A percentile compares a stretch with the other conserved stretches of the same genome.
phyloP scores from a whole-genome alignment of 2,113 vertebrate species.

The Rhinoderma darwinii region DNA sequence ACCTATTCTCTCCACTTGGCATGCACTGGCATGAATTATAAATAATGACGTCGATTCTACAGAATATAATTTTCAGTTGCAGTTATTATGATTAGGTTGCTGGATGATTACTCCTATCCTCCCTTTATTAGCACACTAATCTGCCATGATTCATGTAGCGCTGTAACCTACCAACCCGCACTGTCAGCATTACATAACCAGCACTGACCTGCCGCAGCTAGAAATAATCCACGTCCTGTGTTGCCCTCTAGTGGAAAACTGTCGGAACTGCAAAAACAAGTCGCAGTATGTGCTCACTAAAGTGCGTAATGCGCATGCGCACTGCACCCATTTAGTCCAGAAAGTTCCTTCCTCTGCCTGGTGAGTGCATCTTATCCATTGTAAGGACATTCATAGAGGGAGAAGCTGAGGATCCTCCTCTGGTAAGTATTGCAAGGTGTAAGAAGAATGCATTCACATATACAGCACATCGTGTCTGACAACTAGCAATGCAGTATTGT shows the following conservation, averaged over 20 bases:
- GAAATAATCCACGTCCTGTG: neutral
- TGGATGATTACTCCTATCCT: neutral
- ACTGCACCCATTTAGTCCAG: neutral
- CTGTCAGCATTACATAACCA: neutral
- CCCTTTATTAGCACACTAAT: neutral
- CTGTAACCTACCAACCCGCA: neutral
- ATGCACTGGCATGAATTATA: neutral
- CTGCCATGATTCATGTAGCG: neutral
- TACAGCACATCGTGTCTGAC: neutral
- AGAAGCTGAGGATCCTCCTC: neutral
- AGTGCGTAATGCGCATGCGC: neutral
- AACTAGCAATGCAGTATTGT: too few relatives aligned
- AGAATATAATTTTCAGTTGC: neutral
- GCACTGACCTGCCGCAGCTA: neutral
- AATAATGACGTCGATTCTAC: neutral
- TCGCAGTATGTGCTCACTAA: neutral
- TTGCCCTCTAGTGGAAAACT: conserved; percentile 1
- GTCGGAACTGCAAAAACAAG: conserved; percentile 40
- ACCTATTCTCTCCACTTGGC: neutral
- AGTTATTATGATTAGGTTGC: neutral
- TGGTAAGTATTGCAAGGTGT: neutral
- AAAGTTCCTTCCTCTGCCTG: conserved; percentile 10
- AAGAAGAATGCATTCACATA: neutral
- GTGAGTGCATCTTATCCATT: conserved; percentile 3
- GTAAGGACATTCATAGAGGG: neutral